These are phyloP conservation scores for Gryllus bimaculatus DNA, from an alignment of 1,140 invertebrate genomes.

Conservation along the genomic window DNA sequence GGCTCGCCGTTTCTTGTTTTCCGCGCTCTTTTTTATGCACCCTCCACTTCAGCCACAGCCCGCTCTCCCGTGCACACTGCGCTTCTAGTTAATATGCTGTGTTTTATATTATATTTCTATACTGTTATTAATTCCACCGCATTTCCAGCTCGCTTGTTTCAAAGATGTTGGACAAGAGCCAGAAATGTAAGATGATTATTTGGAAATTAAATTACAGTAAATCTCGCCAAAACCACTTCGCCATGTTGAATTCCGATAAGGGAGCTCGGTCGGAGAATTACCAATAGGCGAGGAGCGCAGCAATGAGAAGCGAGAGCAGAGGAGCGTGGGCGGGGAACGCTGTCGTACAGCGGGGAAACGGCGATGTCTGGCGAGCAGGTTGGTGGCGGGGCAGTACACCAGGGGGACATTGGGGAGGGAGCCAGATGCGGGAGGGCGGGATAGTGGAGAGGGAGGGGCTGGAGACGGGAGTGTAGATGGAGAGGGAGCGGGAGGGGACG, in stretches of 20 bases:
- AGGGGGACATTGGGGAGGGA: too few species aligned
- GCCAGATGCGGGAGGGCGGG: too few species aligned
- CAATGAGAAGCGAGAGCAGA: neutral
- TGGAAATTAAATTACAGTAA: conserved; percentile 2
- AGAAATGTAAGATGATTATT: conserved; percentile 6
- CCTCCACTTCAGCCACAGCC: neutral
- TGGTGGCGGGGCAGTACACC: too few species aligned
- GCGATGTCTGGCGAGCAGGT: too few species aligned
- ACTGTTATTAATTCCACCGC: neutral
- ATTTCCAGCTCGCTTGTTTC: neutral
- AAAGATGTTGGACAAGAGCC: neutral
- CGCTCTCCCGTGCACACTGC: neutral
- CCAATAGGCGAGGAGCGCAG: neutral
- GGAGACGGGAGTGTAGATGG: too few species aligned
- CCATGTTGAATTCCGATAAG: neutral
- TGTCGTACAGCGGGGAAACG: neutral
- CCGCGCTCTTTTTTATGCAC: too few species aligned
- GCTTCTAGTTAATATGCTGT: neutral
- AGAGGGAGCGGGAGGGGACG: too few species aligned
- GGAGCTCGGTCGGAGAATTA: neutral
- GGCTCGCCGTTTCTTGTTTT: too few species aligned
- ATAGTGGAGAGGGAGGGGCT: too few species aligned
- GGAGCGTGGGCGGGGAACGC: neutral
- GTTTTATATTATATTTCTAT: neutral
- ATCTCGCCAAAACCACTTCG: neutral